Conservation (phyloP, 2,113 vertebrate species). For the Lipophrys pholis region DNA sequence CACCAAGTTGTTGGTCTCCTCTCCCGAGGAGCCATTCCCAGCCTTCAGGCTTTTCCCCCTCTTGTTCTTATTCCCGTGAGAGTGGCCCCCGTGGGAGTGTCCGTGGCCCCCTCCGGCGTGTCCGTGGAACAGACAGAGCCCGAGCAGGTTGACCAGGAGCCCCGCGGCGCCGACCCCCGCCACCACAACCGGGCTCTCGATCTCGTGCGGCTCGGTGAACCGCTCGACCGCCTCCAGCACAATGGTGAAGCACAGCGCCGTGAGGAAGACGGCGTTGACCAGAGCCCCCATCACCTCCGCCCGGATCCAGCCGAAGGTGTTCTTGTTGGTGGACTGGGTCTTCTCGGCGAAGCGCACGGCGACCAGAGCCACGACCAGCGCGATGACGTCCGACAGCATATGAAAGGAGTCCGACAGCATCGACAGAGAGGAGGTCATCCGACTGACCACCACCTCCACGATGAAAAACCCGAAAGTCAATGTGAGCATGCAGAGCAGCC, state of each 20-base stretch:
- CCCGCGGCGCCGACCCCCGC: slow-evolving; percentile 90
- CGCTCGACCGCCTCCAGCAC: slow-evolving; percentile 94
- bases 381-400: slow-evolving; percentile 98
- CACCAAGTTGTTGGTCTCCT: slow-evolving; percentile 96
- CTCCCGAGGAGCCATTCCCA: slow-evolving; percentile 78
- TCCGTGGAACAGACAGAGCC: slow-evolving; percentile 94
- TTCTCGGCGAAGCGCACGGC: slow-evolving; percentile 95
- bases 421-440: slow-evolving; percentile 91
- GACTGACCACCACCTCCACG: slow-evolving; percentile 96
- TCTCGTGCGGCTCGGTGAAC: slow-evolving; percentile 94
- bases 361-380: slow-evolving; percentile 93
- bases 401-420: slow-evolving; percentile 99
- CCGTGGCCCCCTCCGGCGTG: slow-evolving; percentile 89
- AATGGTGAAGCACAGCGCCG: slow-evolving; percentile 97
- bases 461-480: slow-evolving; percentile 96
- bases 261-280: slow-evolving; percentile 97
- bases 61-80: slow-evolving; percentile 74
- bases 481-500: slow-evolving; percentile 93
- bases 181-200: slow-evolving; percentile 89
- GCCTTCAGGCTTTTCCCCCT: slow-evolving; percentile 68
- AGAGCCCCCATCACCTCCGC: slow-evolving; percentile 99
- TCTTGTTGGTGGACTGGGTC: slow-evolving; percentile 94
- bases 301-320: slow-evolving; percentile 98
- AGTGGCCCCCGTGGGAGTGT: slow-evolving; percentile 84
- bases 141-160: slow-evolving; percentile 94